Conservation (phyloP, 2,888 invertebrate species). For the Drosophila meridiana region DNA sequence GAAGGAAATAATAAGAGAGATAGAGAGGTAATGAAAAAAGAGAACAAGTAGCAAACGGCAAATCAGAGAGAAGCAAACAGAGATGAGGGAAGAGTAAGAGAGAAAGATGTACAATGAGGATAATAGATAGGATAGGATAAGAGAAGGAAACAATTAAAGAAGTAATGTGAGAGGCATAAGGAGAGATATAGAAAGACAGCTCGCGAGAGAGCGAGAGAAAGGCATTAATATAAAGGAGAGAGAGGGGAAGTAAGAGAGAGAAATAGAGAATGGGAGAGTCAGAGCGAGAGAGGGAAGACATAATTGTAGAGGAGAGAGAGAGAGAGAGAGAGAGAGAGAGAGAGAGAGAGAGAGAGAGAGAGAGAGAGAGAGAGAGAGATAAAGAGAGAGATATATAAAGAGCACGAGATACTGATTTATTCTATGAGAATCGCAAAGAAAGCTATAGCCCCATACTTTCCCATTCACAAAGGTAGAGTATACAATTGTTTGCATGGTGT, state of each 20-base stretch:
- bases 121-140: too few species aligned
- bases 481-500: not conserved
- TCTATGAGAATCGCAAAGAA: conserved; percentile 3
- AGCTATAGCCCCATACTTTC: too few species aligned
- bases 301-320: not conserved
- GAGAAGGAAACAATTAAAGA: too few species aligned
- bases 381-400: not conserved
- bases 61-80: too few species aligned
- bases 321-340: not conserved
- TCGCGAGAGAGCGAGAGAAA: too few species aligned
- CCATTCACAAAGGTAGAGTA: conserved; percentile 20
- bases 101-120: too few species aligned
- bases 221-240: not conserved
- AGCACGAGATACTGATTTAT: not conserved
- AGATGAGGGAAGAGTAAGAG: too few species aligned
- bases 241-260: not conserved
- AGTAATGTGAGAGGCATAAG: too few species aligned
- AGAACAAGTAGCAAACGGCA: too few species aligned
- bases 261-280: not conserved
- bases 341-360: not conserved
- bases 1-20: not conserved
- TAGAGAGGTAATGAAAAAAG: not conserved
- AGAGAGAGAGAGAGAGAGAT: not conserved
- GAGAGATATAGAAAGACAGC: rapidly evolving
- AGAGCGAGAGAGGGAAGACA: not conserved